These are phyloP conservation scores for Ceryle rudis DNA, from an alignment of 2,797 vertebrate species.

Conservation along the genomic window DNA sequence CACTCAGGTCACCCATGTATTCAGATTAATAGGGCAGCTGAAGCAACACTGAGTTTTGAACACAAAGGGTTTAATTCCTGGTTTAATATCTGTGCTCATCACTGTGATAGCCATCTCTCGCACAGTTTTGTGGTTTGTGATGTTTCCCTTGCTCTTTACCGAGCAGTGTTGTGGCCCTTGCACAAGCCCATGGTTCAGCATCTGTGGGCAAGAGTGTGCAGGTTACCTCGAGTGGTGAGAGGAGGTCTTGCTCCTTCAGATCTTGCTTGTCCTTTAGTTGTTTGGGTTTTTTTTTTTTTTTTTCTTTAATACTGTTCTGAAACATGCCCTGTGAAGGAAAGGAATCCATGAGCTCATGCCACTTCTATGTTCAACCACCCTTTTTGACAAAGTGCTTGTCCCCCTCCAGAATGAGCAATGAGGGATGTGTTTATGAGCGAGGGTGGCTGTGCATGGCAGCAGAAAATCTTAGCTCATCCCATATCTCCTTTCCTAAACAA, in stretches of 20 bases:
- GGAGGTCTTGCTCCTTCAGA: not conserved
- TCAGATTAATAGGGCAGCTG: not conserved
- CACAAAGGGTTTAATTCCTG: not conserved
- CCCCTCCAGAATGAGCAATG: not conserved
- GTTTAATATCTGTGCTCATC: not conserved
- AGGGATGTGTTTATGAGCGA: not conserved
- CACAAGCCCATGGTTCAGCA: not conserved
- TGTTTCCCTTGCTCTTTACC: not conserved
- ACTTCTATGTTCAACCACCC: not conserved
- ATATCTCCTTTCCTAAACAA: slow-evolving; percentile 3
- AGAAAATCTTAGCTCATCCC: not conserved
- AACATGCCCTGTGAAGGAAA: not conserved
- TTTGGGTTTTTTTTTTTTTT: not conserved
- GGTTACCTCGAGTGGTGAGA: accelerated
- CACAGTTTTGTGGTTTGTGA: not conserved
- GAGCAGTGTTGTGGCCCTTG: not conserved
- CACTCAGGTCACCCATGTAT: not conserved
- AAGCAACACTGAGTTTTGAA: not conserved
- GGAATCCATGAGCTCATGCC: not conserved
- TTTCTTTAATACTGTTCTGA: not conserved
- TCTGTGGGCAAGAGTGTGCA: not conserved
- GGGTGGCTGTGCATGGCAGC: not conserved
- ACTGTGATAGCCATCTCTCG: not conserved
- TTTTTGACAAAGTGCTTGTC: not conserved
- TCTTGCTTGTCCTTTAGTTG: not conserved